phyloP scores from a whole-genome alignment of 2,888 invertebrate genomes.

The Brenthis hecate region DNA sequence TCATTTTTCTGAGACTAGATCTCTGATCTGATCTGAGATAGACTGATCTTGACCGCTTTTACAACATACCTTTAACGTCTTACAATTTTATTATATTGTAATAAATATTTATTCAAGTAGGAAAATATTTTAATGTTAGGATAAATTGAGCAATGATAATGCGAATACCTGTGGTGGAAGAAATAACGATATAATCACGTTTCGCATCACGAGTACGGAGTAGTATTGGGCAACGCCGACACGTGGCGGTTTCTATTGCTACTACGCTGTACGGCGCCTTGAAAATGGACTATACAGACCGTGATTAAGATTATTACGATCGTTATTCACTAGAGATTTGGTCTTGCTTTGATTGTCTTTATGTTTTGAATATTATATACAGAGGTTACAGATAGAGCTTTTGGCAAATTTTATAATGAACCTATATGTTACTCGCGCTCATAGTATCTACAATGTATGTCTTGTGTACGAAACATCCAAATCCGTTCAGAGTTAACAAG shows the following conservation, averaged over 20 bases:
- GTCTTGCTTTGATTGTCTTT: too few relatives aligned
- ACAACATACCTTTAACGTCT: too few relatives aligned
- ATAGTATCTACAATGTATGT: too few relatives aligned
- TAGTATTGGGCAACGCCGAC: conserved; percentile 2
- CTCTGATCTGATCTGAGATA: too few relatives aligned
- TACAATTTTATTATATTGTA: too few relatives aligned
- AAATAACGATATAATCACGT: conserved; percentile 5
- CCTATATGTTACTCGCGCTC: too few relatives aligned
- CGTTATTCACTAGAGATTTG: too few relatives aligned
- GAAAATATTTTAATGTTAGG: conserved; percentile 5
- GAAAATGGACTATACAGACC: not conserved
- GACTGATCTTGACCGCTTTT: too few relatives aligned
- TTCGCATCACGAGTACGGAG: conserved; percentile 4
- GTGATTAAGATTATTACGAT: not conserved
- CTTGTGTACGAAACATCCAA: too few relatives aligned
- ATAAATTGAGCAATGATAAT: not conserved
- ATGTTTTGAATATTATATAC: too few relatives aligned
- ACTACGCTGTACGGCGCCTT: not conserved
- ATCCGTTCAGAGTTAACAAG: too few relatives aligned
- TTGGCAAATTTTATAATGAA: not conserved
- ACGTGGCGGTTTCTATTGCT: conserved; percentile 8
- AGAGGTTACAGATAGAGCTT: not conserved
- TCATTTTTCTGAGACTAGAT: too few relatives aligned
- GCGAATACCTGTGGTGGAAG: not conserved
- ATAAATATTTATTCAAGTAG: conserved; percentile 8